Evolutionary conservation across 2,888 invertebrate species (phyloP), one percentile per base, ranked within the genome.

Genomic region (Eristalis intricaria): DNA sequence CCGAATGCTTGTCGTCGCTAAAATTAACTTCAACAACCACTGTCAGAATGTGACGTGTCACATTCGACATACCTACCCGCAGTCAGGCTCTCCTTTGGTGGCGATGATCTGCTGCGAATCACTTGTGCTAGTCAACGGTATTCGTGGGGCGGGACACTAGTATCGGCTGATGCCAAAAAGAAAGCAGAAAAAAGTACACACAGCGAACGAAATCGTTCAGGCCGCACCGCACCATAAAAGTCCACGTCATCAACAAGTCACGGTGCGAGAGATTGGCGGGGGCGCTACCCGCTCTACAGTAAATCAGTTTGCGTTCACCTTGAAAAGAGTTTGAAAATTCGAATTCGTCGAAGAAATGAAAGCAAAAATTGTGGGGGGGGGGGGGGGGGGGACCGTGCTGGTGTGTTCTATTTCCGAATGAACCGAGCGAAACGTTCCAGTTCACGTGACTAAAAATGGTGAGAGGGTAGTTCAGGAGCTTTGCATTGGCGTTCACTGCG

Each of bases 1-100:
- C 60, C 13, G 22, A 58, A n/a, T 23, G 13, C 50, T 43, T 43
- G 66, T 76, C 58, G 61, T 40, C 29, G 65, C 74, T 86, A 74
- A 86, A 81, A 82, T 81, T 86, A 84, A 66, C 77, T 61, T 69
- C 77, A 65, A 78, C 64, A 70, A 86, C 65, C 73, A 85, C 85
- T 56, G 60, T 40, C 63, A 58, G 50, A 56, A 63, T 64, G 63
- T 85, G 85, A 81, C 81, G 85, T 81, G 68, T 77, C 64, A 68
- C 70, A 32, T 13, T 68, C 35, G 73, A 69, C 81, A 69, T 68
- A 15, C 60, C 32, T 10, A 32, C 32, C 10, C 32, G 32, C 32
- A 4, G 1, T 63, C 32, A 11, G 5, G 11, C 29, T n/a, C 61
- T 74, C 73, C 68, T 65, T 43, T 80, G 35, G 74, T 76, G 80